phyloP scores from a whole-genome alignment of 2,797 vertebrate species.

The Mus minutoides region DNA sequence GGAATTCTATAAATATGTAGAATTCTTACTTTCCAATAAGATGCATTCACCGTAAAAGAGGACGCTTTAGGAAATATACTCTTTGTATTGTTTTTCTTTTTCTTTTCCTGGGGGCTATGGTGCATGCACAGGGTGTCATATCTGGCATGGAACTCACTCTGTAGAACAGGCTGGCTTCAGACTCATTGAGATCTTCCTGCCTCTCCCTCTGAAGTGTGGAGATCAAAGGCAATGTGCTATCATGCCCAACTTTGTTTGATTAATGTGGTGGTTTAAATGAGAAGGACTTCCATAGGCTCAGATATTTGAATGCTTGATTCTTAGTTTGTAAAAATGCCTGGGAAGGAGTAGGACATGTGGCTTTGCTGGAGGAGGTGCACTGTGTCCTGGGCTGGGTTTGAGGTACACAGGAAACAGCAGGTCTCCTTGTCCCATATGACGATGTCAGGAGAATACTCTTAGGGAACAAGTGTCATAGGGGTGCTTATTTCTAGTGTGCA shows the following conservation, averaged over 20 bases:
- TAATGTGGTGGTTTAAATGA: not conserved
- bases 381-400: not conserved
- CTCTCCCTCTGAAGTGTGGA: not conserved
- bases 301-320: not conserved
- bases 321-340: not conserved
- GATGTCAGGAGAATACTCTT: not conserved
- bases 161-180: too few species aligned
- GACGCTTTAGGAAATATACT: not conserved
- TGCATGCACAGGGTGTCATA: not conserved
- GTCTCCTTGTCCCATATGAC: not conserved
- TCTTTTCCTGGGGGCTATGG: fast-evolving
- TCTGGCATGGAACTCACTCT: not conserved
- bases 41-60: not conserved
- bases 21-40: not conserved
- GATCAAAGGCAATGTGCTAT: not conserved
- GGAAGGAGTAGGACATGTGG: not conserved
- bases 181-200: not conserved
- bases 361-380: not conserved
- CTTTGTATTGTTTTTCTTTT: not conserved
- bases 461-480: not conserved
- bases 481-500: not conserved
- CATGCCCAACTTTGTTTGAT: not conserved
- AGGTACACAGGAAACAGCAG: not conserved
- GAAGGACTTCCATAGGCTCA: not conserved
- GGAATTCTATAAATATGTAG: not conserved